phyloP scores from a whole-genome alignment of 2,797 vertebrate genomes.

The Gallinago solitaria region DNA sequence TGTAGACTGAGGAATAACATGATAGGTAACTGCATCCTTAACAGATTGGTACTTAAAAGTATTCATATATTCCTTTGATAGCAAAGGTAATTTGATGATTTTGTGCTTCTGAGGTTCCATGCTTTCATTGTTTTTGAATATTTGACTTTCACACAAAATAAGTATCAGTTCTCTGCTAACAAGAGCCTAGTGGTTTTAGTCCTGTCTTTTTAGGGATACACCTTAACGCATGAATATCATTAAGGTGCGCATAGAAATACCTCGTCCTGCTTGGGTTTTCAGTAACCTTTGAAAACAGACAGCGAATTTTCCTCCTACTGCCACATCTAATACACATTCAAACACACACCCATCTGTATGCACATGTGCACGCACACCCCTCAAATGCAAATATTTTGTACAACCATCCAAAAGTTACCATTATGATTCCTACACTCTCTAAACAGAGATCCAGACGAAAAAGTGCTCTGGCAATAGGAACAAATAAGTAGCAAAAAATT shows the following conservation, averaged over 20 bases:
- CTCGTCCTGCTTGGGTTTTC: not conserved
- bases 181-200: not conserved
- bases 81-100: not conserved
- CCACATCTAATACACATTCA: not conserved
- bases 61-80: not conserved
- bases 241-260: not conserved
- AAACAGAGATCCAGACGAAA: not conserved
- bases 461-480: not conserved
- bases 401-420: not conserved
- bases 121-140: not conserved
- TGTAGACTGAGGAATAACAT: not conserved
- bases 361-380: not conserved
- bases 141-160: not conserved
- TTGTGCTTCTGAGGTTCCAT: not conserved
- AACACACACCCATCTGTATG: accelerated
- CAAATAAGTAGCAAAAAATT: not conserved
- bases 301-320: not conserved
- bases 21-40: not conserved
- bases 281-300: not conserved
- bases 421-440: not conserved
- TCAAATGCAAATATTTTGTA: not conserved
- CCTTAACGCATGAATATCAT: not conserved
- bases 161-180: not conserved
- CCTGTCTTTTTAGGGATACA: not conserved
- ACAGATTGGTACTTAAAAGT: not conserved